phyloP scores from a whole-genome alignment of 2,888 invertebrate genomes.

The Ctenicera cuprea region DNA sequence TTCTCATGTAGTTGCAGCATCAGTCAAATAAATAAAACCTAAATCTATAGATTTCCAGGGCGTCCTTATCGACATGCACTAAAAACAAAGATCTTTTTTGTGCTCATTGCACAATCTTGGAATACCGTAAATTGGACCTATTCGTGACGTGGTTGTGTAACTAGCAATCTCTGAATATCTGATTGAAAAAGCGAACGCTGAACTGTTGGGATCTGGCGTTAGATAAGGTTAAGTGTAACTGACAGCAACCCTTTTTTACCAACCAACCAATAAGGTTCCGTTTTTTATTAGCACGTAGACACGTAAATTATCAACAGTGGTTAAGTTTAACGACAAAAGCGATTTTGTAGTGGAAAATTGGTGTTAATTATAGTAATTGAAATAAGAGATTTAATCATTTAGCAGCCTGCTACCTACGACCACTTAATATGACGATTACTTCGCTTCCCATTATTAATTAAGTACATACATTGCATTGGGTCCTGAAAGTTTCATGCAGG shows the following conservation, averaged over 20 bases:
- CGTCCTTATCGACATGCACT: background rate
- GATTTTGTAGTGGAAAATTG: too few species aligned
- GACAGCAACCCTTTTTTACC: background rate
- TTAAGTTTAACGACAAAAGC: too few species aligned
- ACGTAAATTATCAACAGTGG: background rate
- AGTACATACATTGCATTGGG: too few species aligned
- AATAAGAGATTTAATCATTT: too few species aligned
- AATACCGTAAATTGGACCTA: background rate
- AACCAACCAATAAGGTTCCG: background rate
- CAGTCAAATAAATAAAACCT: background rate
- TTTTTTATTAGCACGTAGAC: background rate
- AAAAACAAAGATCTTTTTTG: background rate
- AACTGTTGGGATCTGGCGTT: background rate
- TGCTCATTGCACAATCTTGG: background rate
- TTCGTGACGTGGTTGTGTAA: conserved; percentile 1
- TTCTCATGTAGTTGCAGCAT: background rate
- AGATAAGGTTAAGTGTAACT: background rate
- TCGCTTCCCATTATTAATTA: too few species aligned
- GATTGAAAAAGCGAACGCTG: background rate
- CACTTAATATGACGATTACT: too few species aligned
- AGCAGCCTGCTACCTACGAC: too few species aligned
- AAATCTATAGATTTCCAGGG: background rate
- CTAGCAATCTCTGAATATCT: conserved; percentile 5
- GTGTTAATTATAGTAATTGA: too few species aligned
- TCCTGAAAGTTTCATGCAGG: too few species aligned